These are phyloP conservation scores for Acropternis orthonyx DNA, from an alignment of 2,797 vertebrate species.

Conservation along the genomic window DNA sequence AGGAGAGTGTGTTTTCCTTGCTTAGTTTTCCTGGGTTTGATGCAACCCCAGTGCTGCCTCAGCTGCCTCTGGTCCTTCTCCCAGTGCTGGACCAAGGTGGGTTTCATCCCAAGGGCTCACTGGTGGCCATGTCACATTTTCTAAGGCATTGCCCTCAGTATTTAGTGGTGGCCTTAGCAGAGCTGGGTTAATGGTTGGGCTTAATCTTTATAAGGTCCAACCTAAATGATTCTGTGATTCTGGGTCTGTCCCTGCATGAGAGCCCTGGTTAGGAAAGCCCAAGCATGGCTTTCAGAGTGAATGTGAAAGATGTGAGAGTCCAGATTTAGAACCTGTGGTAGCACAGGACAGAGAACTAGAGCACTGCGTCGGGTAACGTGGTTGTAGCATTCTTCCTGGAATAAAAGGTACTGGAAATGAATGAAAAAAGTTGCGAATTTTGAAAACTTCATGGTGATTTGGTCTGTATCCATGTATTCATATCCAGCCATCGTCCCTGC, in stretches of 20 bases:
- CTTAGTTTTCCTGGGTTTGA: not conserved
- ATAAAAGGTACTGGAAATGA: not conserved
- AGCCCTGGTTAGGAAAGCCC: not conserved
- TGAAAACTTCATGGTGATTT: not conserved
- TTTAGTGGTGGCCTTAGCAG: not conserved
- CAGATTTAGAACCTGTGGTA: not conserved
- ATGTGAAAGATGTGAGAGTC: not conserved
- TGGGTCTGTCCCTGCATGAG: not conserved
- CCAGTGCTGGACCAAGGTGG: not conserved
- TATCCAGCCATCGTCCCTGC: not conserved
- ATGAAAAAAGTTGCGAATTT: not conserved
- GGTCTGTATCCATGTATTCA: not conserved
- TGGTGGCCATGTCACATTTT: fast-evolving
- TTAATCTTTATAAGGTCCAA: not conserved
- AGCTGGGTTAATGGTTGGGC: not conserved
- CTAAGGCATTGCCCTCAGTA: fast-evolving
- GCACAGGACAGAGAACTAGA: not conserved
- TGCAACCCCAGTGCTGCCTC: not conserved
- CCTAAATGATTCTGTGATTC: not conserved
- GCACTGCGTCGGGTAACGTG: not conserved
- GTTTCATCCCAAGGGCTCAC: not conserved
- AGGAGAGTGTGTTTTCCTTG: not conserved
- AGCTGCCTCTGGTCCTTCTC: not conserved
- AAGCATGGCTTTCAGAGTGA: not conserved
- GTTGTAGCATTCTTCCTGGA: not conserved